phyloP scores from a whole-genome alignment of 1,140 invertebrate genomes.

The Cydia strobilella region DNA sequence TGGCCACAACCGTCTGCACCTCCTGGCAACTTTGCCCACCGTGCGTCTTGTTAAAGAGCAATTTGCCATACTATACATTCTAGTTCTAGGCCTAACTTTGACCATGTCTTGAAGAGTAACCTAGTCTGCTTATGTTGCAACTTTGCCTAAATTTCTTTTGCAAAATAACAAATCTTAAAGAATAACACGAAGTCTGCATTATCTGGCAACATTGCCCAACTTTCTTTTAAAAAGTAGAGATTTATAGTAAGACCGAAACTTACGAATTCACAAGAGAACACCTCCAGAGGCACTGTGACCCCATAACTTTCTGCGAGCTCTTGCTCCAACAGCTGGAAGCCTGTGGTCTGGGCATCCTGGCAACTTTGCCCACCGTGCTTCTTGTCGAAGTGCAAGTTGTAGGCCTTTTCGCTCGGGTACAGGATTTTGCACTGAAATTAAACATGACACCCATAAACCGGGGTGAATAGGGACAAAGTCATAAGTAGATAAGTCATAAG shows the following conservation, averaged over 20 bases:
- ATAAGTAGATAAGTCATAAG: no score
- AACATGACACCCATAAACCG: no score
- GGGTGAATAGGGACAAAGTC: no score
- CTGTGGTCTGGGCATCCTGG: slow-evolving; percentile 25
- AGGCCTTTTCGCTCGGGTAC: slow-evolving; percentile 42
- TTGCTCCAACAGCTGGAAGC: not conserved
- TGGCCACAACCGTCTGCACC: slow-evolving; percentile 11
- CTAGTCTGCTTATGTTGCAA: no score
- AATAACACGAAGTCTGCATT: no score
- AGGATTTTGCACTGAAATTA: slow-evolving; percentile 41
- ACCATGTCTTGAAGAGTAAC: no score
- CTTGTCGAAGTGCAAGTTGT: slow-evolving; percentile 42
- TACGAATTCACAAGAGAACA: slow-evolving; percentile 1
- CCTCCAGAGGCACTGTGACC: not conserved
- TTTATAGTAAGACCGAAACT: not conserved
- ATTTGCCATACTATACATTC: no score
- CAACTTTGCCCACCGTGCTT: slow-evolving; percentile 25
- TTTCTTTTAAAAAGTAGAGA: not conserved
- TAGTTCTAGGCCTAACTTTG: no score
- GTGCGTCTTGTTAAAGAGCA: no score
- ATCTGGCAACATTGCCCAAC: not conserved
- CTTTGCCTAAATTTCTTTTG: no score
- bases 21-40: slow-evolving; percentile 22
- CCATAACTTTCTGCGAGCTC: not conserved
- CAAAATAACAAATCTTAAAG: no score